A percentile compares a stretch with the other conserved stretches of the same genome.
phyloP scores from a whole-genome alignment of 1,140 invertebrate species.

The Caenorhabditis remanei region DNA sequence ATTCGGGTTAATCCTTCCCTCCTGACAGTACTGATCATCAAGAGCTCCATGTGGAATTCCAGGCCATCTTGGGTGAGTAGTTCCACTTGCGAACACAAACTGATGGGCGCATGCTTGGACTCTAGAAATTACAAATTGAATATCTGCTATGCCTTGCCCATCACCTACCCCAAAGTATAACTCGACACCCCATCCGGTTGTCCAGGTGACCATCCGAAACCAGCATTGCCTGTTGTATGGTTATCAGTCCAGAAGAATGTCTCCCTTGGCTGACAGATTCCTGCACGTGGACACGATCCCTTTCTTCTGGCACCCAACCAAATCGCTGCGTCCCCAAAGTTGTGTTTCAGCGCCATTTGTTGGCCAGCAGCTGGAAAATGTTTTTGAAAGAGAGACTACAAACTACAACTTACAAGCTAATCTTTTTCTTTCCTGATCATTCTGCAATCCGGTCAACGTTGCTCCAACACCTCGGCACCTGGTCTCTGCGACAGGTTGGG shows the following conservation, averaged over 20 bases:
- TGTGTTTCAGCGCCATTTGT: background rate
- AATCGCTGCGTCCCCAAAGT: background rate
- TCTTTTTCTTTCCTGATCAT: background rate
- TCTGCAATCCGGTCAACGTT: background rate
- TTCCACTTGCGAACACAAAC: constrained; percentile 1
- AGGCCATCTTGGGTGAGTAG: constrained; percentile 12
- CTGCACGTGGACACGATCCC: background rate
- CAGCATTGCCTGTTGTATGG: background rate
- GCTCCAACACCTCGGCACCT: background rate
- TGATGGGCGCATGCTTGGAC: background rate
- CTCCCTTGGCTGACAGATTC: background rate
- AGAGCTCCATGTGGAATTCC: constrained; percentile 1
- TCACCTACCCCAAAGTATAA: background rate
- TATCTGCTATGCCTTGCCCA: too few species aligned
- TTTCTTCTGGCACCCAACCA: constrained; percentile 35
- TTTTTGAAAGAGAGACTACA: background rate
- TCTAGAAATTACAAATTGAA: background rate
- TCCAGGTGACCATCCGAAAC: background rate
- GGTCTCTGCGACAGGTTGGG: background rate
- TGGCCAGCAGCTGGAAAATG: background rate
- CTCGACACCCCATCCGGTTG: background rate
- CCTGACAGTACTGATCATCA: constrained; percentile 15
- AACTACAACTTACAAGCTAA: background rate
- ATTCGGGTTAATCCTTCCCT: background rate
- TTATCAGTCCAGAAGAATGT: constrained; percentile 43